Percentiles rank a stretch among this genome's conserved stretches.
These are phyloP conservation scores for Drosophila phalerata DNA, from an alignment of 2,888 invertebrate species.

Conservation along the genomic window DNA sequence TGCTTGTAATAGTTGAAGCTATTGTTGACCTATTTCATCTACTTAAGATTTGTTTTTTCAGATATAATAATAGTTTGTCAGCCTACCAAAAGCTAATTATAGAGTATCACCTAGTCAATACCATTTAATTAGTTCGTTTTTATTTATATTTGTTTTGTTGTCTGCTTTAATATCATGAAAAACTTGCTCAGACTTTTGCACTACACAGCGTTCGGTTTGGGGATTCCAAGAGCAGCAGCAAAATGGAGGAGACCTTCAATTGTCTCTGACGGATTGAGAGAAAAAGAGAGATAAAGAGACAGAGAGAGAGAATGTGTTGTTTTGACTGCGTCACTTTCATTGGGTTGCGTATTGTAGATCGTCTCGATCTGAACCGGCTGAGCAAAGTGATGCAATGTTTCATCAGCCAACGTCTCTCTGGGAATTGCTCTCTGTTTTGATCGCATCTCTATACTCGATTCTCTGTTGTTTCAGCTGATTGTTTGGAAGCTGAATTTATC, in stretches of 20 bases:
- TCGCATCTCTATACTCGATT: slow-evolving; percentile 13
- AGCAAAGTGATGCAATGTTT: slow-evolving; percentile 78
- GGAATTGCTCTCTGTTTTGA: slow-evolving; percentile 37
- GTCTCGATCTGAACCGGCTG: slow-evolving; percentile 28
- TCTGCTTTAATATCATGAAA: slow-evolving; percentile 41
- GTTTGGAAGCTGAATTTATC: background rate
- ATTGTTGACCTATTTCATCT: background rate
- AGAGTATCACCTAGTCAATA: slow-evolving; percentile 24
- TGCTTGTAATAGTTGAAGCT: no score
- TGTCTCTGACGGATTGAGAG: slow-evolving; percentile 15
- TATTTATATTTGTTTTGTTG: slow-evolving; percentile 19
- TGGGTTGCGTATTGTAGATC: slow-evolving; percentile 17
- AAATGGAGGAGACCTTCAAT: slow-evolving; percentile 55
- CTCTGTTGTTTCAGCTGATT: slow-evolving; percentile 16
- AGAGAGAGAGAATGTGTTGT: slow-evolving; percentile 32
- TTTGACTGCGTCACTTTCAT: slow-evolving; percentile 65
- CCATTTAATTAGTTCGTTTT: background rate
- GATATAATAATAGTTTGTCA: background rate
- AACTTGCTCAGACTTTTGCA: slow-evolving; percentile 58
- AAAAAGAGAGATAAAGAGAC: background rate
- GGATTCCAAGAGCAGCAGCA: slow-evolving; percentile 48
- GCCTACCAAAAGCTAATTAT: background rate
- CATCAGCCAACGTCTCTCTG: slow-evolving; percentile 61
- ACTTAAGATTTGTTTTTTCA: background rate
- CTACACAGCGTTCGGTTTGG: slow-evolving; percentile 38